Evolutionary conservation across 1,140 invertebrate genomes (phyloP), one percentile per base, ranked within the genome.

Genomic region (Elymnias hypermnestra): DNA sequence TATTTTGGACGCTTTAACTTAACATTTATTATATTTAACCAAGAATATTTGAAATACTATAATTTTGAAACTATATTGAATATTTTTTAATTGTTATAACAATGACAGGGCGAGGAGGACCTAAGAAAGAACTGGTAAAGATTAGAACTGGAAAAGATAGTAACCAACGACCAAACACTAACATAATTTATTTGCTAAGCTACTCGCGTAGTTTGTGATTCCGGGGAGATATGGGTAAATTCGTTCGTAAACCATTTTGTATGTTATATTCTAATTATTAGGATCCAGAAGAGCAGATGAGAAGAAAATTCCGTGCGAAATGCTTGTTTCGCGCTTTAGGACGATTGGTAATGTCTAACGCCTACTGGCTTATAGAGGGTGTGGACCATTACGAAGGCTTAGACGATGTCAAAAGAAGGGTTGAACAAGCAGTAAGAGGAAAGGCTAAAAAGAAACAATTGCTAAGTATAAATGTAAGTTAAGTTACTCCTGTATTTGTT

Each of bases 301-400:
- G 64, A 58, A 63, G 57, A 57, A 84, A 84, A 55, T 82, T 76
- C 62, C 81, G 63, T 12, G 87, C 88, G 3, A 86, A 83, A 68
- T 83, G 87, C 55, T 70, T 86, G 36, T 91, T 91, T 57, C 85
- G 87, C 5, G 87, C 89, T 0, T 43, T 86, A 0, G 87, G 87
- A 0, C 83, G 89, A 35, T 56, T 87, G 7, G 88, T 89, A 3
- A 71, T 90, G 26, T 78, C 81, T 7, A 90, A 90, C 54, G 68
- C 79, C 2, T 83, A 83, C 45, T 91, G 90, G 90, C 57, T 91
- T 28, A 69, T 68, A 10, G 88, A 88, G 46, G 75, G 63, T 1
- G 62, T 75, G 1, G 87, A 88, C 39, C 70, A 87, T 10, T 84
- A 88, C 28, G 79, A 81, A 55, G 72, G 82, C 0, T 35, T 78